A percentile compares a stretch with the other conserved stretches of the same genome.
phyloP scores from a whole-genome alignment of 2,797 vertebrate genomes.

The Neostethus bicornis region DNA sequence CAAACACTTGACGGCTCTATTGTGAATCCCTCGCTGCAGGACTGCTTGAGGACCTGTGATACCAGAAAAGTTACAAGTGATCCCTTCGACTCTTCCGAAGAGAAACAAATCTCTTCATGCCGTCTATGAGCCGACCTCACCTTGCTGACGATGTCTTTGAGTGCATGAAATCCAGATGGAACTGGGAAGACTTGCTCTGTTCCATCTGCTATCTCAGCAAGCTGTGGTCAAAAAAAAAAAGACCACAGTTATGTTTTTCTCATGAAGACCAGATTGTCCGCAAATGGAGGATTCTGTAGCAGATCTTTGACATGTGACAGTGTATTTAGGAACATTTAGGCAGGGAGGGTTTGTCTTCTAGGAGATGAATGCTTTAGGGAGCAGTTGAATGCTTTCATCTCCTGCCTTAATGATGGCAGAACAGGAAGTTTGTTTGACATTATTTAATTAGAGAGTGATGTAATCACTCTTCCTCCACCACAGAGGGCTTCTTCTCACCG shows the following conservation, averaged over 20 bases:
- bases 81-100: neutral
- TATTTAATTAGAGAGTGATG: slow-evolving; percentile 66
- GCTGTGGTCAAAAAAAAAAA: slow-evolving; percentile 71
- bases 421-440: slow-evolving; percentile 65
- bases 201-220: slow-evolving; percentile 90
- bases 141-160: slow-evolving; percentile 91
- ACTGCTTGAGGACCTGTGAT: slow-evolving; percentile 86
- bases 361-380: slow-evolving; percentile 42
- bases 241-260: neutral
- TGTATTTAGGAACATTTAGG: slow-evolving; percentile 17
- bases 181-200: slow-evolving; percentile 95
- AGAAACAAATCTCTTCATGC: neutral
- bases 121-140: slow-evolving; percentile 78
- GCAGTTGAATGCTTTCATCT: slow-evolving; percentile 58
- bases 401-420: slow-evolving; percentile 42
- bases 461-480: slow-evolving; percentile 61
- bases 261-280: neutral
- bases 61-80: slow-evolving; percentile 15
- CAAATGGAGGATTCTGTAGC: neutral
- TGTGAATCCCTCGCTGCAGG: slow-evolving; percentile 87
- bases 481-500: slow-evolving; percentile 12
- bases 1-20: slow-evolving; percentile 91
- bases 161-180: slow-evolving; percentile 92
- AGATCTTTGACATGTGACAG: slow-evolving; percentile 12
- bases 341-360: slow-evolving; percentile 13